Percentiles rank a stretch among this genome's conserved stretches.
Conservation (phyloP, 2,888 invertebrate species). For the Thumatha senex region DNA sequence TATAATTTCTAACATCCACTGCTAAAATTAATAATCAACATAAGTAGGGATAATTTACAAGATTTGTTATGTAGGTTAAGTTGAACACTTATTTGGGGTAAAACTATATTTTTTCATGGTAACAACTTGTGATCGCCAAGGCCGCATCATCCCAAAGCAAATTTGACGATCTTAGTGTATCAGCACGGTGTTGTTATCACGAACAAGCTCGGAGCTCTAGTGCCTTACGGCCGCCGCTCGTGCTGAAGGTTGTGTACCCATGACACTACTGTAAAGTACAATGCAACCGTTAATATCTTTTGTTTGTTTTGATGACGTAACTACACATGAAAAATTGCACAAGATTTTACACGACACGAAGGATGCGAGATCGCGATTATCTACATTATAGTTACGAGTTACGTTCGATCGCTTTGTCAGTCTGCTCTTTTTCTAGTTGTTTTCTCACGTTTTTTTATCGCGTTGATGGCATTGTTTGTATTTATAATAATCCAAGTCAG, state of each 20-base stretch:
- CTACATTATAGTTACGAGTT: not conserved
- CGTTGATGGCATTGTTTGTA: constrained; percentile 6
- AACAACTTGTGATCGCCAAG: constrained; percentile 48
- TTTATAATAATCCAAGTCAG: constrained; percentile 1
- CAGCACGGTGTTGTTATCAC: constrained; percentile 61
- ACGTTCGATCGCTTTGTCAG: not conserved
- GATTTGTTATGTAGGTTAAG: not conserved
- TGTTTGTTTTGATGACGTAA: constrained; percentile 16
- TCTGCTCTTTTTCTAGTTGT: not conserved
- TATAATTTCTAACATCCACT: not conserved
- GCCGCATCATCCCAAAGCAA: constrained; percentile 61
- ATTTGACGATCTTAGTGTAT: constrained; percentile 69
- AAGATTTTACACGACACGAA: not conserved
- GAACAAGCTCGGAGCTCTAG: constrained; percentile 26
- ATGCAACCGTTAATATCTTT: constrained; percentile 7
- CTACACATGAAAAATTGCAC: constrained; percentile 10
- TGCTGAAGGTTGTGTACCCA: constrained; percentile 13
- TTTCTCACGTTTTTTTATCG: constrained; percentile 7
- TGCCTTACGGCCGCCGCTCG: constrained; percentile 31
- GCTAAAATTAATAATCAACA: too few relatives aligned
- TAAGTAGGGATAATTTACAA: not conserved
- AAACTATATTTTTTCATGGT: constrained; percentile 14
- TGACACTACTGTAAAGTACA: constrained; percentile 6
- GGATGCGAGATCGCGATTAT: not conserved
- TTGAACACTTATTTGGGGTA: constrained; percentile 5